Evolutionary conservation across 2,113 vertebrate genomes (phyloP).

Genomic region (Stegostoma tigrinum): DNA sequence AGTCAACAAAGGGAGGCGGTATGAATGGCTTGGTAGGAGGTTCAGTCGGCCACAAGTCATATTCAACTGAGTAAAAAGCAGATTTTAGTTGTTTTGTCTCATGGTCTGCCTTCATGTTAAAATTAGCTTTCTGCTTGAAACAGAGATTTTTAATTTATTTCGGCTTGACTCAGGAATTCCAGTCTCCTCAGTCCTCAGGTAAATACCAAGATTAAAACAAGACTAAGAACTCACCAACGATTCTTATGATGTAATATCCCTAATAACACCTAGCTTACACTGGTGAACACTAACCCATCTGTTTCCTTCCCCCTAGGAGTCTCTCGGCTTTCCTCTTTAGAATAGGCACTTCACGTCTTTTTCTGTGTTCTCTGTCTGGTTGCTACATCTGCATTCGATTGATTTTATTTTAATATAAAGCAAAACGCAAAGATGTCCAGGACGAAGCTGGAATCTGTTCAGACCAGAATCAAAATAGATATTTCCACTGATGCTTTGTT

Average conservation of each 20-base stretch:
- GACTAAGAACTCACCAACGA: background rate
- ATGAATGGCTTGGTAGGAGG: background rate
- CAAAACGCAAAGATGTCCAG: background rate
- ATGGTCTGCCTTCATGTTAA: background rate
- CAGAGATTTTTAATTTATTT: background rate
- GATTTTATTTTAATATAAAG: background rate
- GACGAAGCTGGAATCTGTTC: background rate
- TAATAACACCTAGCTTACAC: background rate
- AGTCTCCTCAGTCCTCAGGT: background rate
- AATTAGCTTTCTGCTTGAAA: background rate
- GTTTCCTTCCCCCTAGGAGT: background rate
- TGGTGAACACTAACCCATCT: background rate
- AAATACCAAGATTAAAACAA: background rate
- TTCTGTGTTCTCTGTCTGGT: background rate
- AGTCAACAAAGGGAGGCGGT: background rate
- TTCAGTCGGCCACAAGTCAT: background rate
- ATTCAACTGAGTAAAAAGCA: background rate
- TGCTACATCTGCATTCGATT: conserved; percentile 19
- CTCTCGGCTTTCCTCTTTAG: background rate
- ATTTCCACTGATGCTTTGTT: background rate
- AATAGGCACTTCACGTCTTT: background rate
- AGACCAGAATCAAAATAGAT: background rate
- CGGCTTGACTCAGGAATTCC: background rate
- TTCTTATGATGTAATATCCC: background rate
- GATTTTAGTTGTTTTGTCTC: background rate